Evolutionary conservation across 2,797 vertebrate genomes (phyloP).

Genomic region (Lepus oiostolus): DNA sequence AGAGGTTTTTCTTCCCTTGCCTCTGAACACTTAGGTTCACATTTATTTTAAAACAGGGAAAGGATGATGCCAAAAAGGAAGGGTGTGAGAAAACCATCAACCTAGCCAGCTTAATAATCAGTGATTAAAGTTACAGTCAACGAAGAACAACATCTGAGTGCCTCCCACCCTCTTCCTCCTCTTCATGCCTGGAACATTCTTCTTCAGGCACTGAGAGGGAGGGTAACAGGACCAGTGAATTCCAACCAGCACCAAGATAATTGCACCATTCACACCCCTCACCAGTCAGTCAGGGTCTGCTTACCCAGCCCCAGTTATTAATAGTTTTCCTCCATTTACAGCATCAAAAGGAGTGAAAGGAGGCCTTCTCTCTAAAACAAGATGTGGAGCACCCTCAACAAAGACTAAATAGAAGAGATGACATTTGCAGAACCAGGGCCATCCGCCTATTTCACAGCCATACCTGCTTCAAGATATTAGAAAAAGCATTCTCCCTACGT

Average conservation of each 20-base stretch:
- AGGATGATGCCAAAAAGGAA: constrained; percentile 56
- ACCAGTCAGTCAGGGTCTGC: constrained; percentile 62
- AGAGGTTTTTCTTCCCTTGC: not conserved
- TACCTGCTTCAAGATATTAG: constrained; percentile 3
- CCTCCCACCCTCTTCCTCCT: constrained; percentile 75
- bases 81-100: constrained; percentile 66
- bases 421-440: not conserved
- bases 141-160: constrained; percentile 53
- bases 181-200: constrained; percentile 45
- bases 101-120: constrained; percentile 68
- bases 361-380: constrained; percentile 66
- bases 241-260: constrained; percentile 66
- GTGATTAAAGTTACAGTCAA: constrained; percentile 73
- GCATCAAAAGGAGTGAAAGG: constrained; percentile 64
- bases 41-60: constrained; percentile 72
- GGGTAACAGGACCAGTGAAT: constrained; percentile 41
- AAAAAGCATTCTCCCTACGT: not conserved
- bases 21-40: constrained; percentile 47
- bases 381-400: constrained; percentile 67
- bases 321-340: constrained; percentile 79
- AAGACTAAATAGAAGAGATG: constrained; percentile 46
- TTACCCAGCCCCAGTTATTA: constrained; percentile 79
- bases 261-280: constrained; percentile 71
- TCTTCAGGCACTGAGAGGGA: constrained; percentile 71
- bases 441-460: not conserved